Conservation (phyloP, 2,888 invertebrate genomes). For the Ichneumon xanthorius region DNA sequence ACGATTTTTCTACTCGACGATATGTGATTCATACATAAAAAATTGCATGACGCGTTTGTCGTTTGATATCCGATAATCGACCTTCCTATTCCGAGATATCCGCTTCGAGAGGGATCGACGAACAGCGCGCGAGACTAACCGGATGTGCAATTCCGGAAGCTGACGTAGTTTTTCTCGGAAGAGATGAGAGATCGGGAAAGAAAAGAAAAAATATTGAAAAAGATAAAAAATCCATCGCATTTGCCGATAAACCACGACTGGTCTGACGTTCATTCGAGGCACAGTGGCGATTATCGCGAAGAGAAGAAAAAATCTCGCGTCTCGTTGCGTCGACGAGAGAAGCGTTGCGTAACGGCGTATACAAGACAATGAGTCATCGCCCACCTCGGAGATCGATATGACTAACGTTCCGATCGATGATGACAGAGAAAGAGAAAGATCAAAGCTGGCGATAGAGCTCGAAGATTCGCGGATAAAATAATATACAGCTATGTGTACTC, state of each 20-base stretch:
- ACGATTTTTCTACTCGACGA: not conserved
- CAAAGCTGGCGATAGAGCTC: conserved; percentile 7
- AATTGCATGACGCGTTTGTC: conserved; percentile 2
- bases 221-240: not conserved
- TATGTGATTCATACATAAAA: conserved; percentile 2
- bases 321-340: conserved; percentile 37
- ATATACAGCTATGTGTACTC: conserved; percentile 11
- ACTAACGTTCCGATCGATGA: conserved; percentile 57
- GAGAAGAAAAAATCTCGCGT: conserved; percentile 16
- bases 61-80: conserved; percentile 39
- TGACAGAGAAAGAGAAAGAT: conserved; percentile 38
- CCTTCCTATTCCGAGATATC: conserved; percentile 30
- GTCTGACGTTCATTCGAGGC: not conserved
- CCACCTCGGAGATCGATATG: conserved; percentile 50
- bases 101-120: conserved; percentile 23
- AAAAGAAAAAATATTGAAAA: not conserved
- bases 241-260: conserved; percentile 16
- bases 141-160: conserved; percentile 51
- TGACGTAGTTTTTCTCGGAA: conserved; percentile 35
- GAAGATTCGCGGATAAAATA: conserved; percentile 49
- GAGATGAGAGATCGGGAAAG: not conserved
- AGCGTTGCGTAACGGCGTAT: conserved; percentile 60
- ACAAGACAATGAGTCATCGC: conserved; percentile 56
- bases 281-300: conserved; percentile 23
- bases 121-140: conserved; percentile 6